Percentiles rank a stretch among this genome's conserved stretches.
Evolutionary conservation across 2,113 vertebrate genomes (phyloP).

Genomic region (Sterna hirundo): DNA sequence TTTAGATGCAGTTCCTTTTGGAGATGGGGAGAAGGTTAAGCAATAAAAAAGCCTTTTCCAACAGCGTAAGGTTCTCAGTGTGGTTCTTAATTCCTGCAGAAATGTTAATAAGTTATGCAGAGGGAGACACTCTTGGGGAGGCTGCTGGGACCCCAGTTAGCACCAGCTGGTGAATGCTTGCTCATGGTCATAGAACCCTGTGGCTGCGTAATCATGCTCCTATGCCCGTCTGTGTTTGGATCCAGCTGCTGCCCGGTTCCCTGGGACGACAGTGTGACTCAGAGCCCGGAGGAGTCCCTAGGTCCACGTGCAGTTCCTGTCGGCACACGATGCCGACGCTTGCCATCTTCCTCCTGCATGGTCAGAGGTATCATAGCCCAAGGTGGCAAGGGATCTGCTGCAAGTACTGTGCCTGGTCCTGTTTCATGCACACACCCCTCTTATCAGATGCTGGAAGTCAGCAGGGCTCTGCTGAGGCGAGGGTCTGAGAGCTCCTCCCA

Average conservation of each 20-base stretch:
- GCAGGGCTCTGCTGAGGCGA: not conserved
- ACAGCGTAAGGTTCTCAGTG: not conserved
- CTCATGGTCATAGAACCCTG: not conserved
- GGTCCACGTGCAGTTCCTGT: not conserved
- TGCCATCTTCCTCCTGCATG: not conserved
- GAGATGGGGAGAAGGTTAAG: not conserved
- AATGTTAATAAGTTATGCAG: not conserved
- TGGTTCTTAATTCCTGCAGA: not conserved
- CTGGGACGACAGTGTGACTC: not conserved
- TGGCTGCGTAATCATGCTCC: not conserved
- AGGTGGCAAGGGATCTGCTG: not conserved
- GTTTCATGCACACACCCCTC: not conserved
- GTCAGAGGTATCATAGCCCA: not conserved
- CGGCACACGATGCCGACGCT: rapidly evolving
- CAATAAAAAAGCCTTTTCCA: conserved; percentile 54
- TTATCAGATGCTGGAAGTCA: not conserved
- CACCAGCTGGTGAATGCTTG: not conserved
- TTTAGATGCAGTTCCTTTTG: not conserved
- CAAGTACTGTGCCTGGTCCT: not conserved
- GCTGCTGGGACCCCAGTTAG: not conserved
- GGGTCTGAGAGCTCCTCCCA: not conserved
- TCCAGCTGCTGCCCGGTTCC: not conserved
- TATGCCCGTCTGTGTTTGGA: not conserved
- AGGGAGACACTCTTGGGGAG: not conserved
- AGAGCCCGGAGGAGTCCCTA: not conserved